phyloP scores from a whole-genome alignment of 2,797 vertebrate genomes.

The Rhadinocentrus ornatus region DNA sequence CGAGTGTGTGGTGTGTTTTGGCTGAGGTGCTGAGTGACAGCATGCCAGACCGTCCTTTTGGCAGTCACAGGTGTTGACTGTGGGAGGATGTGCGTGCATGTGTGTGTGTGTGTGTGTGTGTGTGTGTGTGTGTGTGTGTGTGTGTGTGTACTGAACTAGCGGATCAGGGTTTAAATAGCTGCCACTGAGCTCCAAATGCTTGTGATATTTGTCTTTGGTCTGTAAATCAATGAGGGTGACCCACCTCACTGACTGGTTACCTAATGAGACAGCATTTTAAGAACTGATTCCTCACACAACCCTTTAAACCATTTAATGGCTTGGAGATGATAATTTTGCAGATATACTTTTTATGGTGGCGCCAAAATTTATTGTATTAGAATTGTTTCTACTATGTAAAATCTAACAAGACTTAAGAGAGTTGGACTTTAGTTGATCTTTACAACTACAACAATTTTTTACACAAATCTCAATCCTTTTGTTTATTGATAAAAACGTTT shows the following conservation, averaged over 20 bases:
- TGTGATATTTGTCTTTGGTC: slow-evolving; percentile 41
- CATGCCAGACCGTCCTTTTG: slow-evolving; percentile 66
- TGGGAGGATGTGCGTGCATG: slow-evolving; percentile 58
- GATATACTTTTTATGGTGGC: background rate
- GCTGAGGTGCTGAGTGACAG: slow-evolving; percentile 67
- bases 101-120: slow-evolving; percentile 36
- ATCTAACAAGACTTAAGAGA: too few species aligned
- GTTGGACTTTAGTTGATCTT: too few species aligned
- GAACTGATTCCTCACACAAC: background rate
- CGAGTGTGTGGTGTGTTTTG: slow-evolving; percentile 55
- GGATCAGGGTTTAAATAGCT: slow-evolving; percentile 44
- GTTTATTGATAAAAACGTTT: too few species aligned
- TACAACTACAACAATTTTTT: too few species aligned
- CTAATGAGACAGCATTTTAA: slow-evolving; percentile 47
- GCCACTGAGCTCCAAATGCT: slow-evolving; percentile 67
- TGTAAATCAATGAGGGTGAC: slow-evolving; percentile 49
- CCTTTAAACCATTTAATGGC: background rate
- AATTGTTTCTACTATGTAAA: too few species aligned
- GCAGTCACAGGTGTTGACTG: slow-evolving; percentile 69
- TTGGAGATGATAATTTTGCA: background rate
- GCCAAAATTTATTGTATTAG: too few species aligned
- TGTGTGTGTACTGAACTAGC: slow-evolving; percentile 19
- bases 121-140: slow-evolving; percentile 30
- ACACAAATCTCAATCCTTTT: too few species aligned
- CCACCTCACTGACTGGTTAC: slow-evolving; percentile 44